A percentile compares a stretch with the other conserved stretches of the same genome.
Conservation (phyloP, 2,888 invertebrate species). For the Drosophila subquinaria region DNA sequence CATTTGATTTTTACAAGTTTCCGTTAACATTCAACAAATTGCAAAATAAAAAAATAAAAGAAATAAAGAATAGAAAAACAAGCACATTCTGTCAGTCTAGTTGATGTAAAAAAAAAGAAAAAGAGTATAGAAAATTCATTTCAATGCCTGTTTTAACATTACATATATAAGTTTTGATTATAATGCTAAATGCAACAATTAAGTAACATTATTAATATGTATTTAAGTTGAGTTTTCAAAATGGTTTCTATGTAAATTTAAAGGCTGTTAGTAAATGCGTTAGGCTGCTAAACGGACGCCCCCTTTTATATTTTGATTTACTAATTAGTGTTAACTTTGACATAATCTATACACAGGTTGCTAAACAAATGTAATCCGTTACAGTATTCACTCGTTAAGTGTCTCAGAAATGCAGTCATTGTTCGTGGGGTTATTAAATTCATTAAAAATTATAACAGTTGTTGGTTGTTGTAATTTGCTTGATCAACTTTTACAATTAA, state of each 20-base stretch:
- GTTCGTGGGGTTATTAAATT: conserved; percentile 37
- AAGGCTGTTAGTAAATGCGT: conserved; percentile 55
- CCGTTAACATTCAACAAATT: conserved; percentile 37
- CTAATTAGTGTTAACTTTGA: conserved; percentile 36
- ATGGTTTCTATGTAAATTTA: conserved; percentile 20
- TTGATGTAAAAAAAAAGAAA: conserved; percentile 41
- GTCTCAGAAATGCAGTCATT: conserved; percentile 29
- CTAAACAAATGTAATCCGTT: conserved; percentile 15
- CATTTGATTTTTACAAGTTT: conserved; percentile 29
- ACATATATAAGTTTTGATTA: conserved; percentile 40
- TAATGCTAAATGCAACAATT: conserved; percentile 70
- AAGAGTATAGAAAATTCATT: conserved; percentile 54
- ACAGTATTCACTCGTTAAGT: conserved; percentile 14
- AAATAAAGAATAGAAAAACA: conserved; percentile 8
- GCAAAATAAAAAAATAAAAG: conserved; percentile 5
- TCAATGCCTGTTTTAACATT: conserved; percentile 38
- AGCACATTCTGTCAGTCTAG: conserved; percentile 70
- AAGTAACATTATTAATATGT: conserved; percentile 58
- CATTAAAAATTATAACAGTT: conserved; percentile 31
- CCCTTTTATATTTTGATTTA: background rate
- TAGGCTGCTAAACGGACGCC: conserved; percentile 24
- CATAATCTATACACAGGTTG: conserved; percentile 20
- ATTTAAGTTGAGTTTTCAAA: conserved; percentile 24
- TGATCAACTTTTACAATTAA: conserved; percentile 14
- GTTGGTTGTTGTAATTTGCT: background rate